Evolutionary conservation across 2,113 vertebrate species (phyloP).

Genomic region (Sturnus vulgaris): DNA sequence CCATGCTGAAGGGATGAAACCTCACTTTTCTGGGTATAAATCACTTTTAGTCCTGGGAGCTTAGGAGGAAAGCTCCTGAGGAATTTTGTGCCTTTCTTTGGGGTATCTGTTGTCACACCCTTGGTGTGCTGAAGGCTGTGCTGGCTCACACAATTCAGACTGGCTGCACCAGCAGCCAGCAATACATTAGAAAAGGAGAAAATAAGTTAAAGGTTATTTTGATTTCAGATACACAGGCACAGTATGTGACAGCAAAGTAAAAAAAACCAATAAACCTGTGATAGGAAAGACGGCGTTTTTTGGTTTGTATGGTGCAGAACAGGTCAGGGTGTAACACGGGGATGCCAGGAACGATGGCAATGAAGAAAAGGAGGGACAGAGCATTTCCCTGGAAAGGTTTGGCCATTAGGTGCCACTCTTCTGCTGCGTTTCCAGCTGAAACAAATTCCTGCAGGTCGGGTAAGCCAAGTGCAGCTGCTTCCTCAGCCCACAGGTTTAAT

Average conservation of each 20-base stretch:
- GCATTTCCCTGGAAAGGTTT: not conserved
- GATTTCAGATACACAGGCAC: not conserved
- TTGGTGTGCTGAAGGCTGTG: not conserved
- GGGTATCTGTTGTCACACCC: not conserved
- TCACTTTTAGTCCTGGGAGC: not conserved
- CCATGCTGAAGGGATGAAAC: not conserved
- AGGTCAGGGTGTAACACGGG: fast-evolving
- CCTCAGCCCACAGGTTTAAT: not conserved
- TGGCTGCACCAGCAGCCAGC: not conserved
- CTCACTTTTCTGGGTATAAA: not conserved
- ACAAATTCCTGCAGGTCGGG: not conserved
- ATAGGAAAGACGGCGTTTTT: not conserved
- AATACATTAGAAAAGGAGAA: not conserved
- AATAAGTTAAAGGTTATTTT: not conserved
- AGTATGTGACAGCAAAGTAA: not conserved
- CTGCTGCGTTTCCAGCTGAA: not conserved
- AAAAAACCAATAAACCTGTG: not conserved
- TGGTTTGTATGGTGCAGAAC: fast-evolving
- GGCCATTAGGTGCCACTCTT: constrained; percentile 55
- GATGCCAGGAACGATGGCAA: not conserved
- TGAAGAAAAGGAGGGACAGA: not conserved
- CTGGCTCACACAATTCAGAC: not conserved
- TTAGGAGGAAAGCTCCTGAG: not conserved
- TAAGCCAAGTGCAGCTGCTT: not conserved
- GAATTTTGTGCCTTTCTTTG: not conserved